Conservation (phyloP, 2,113 vertebrate genomes). For the Tachuris rubrigastra region DNA sequence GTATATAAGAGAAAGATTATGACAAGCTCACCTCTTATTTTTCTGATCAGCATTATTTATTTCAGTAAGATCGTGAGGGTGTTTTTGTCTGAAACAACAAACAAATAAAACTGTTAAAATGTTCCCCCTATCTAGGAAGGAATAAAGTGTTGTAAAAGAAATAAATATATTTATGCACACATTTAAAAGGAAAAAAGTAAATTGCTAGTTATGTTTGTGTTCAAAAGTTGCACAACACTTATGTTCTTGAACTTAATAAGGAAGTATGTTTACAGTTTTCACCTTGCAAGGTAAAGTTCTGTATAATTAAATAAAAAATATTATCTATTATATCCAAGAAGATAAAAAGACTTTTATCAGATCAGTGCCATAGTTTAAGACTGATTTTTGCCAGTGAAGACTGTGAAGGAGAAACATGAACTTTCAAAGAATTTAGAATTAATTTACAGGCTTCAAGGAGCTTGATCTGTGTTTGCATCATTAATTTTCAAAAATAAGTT, state of each 20-base stretch:
- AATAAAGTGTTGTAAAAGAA: background rate
- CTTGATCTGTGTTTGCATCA: background rate
- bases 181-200: background rate
- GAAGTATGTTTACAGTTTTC: background rate
- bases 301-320: background rate
- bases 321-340: background rate
- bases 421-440: background rate
- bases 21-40: conserved; percentile 56
- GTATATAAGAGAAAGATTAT: background rate
- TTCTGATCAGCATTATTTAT: conserved; percentile 19
- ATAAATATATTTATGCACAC: background rate
- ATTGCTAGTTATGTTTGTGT: background rate
- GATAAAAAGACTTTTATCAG: background rate
- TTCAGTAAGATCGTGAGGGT: conserved; percentile 15
- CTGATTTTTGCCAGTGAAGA: background rate
- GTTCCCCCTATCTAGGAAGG: background rate
- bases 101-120: background rate
- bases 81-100: conserved; percentile 21
- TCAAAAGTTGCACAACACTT: background rate
- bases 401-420: background rate
- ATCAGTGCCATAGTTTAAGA: background rate
- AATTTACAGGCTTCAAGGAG: background rate
- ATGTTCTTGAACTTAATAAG: background rate
- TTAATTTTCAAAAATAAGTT: background rate
- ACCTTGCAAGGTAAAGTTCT: background rate